Base-by-base conservation (phyloP, 2,888 invertebrate genomes). In the Platycnemis pennipes region DNA sequence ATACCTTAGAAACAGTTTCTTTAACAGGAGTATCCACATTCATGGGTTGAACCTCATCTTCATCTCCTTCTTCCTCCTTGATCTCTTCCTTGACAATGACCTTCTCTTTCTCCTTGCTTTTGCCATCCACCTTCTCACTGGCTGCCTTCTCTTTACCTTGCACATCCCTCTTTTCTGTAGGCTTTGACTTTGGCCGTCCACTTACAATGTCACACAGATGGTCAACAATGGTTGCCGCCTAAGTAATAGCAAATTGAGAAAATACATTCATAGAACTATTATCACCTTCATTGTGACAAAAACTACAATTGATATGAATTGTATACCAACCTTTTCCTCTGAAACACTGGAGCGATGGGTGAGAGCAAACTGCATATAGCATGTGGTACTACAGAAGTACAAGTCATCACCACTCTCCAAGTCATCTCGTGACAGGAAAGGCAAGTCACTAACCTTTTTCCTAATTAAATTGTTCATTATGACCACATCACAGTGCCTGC, bases 401-500 rank as follows among this genome's bases (percentile, higher is more conserved):
- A 98, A 96, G 96, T 98, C 98, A 95, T 97, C 97, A 16, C 97
- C 97, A 94, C 97, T 97, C 95, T 97, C 97, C 2, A 97, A 97
- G 96, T 98, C 98, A 95, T 98, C 98, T 88, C 96, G 96, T 2
- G 97, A 96, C 22, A 97, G 97, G 95, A 98, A 97, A 26, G 98
- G 98, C 95, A 99, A 97, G 96, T 99, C 98, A 0, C 98, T 97
- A 0, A 98, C 97, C 96, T 98, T 98, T 95, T 98, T 98, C 95
- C 98, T 97, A 94, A 99, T 98, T 95, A 98, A 97, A 95, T 98
- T 98, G 96, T 98, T 98, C 95, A 98, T 96, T 95, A 99, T 98
- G n/a, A 99, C 98, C 94, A 99, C 98, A 96, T 99, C 99, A 96
- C 99, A 99, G 96, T 99, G 98, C 85, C 98, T 97, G 96, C 99